These are phyloP conservation scores for Parnassius apollo DNA, from an alignment of 2,888 invertebrate genomes.

Conservation along the genomic window DNA sequence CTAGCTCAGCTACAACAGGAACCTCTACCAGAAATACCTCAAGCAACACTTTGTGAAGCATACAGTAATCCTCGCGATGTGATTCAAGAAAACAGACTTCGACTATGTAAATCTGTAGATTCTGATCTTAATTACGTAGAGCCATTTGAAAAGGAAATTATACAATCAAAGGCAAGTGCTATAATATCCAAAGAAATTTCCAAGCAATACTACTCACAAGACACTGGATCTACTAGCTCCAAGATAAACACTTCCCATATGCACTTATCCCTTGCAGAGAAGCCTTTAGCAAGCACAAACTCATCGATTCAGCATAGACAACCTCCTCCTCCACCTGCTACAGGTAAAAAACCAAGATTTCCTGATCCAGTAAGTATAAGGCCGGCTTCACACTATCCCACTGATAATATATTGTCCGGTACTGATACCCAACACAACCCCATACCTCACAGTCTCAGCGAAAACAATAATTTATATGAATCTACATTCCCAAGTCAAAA, in stretches of 20 bases:
- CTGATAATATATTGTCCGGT: slow-evolving; percentile 47
- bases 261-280: slow-evolving; percentile 50
- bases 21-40: slow-evolving; percentile 39
- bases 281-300: slow-evolving; percentile 37
- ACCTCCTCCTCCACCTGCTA: slow-evolving; percentile 66
- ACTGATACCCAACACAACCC: slow-evolving; percentile 43
- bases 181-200: slow-evolving; percentile 66
- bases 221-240: slow-evolving; percentile 50
- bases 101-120: slow-evolving; percentile 73
- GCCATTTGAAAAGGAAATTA: slow-evolving; percentile 74
- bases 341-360: slow-evolving; percentile 71
- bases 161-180: slow-evolving; percentile 74
- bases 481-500: slow-evolving; percentile 60
- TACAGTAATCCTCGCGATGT: slow-evolving; percentile 73
- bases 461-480: slow-evolving; percentile 69
- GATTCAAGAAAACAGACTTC: slow-evolving; percentile 61
- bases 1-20: slow-evolving; percentile 49
- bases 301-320: slow-evolving; percentile 59
- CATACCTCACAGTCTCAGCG: slow-evolving; percentile 68
- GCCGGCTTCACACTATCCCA: slow-evolving; percentile 72
- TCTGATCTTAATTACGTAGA: slow-evolving; percentile 75
- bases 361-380: slow-evolving; percentile 74
- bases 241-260: slow-evolving; percentile 49
- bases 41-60: slow-evolving; percentile 68
- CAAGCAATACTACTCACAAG: slow-evolving; percentile 60